Evolutionary conservation across 1,140 invertebrate species (phyloP), one percentile per base, ranked within the genome.

Genomic region (Drosophila subobscura): DNA sequence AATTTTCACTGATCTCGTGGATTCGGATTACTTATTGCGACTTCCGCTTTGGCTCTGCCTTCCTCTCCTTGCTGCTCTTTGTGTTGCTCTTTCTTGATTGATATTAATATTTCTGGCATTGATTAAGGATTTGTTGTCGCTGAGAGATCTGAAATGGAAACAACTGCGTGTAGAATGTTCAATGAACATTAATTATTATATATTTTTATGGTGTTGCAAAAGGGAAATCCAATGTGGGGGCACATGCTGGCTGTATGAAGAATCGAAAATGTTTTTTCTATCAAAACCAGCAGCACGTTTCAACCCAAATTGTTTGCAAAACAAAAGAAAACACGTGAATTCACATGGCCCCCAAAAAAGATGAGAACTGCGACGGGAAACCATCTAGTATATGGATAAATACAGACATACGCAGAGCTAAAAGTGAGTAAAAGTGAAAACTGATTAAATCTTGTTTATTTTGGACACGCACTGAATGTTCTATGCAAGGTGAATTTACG

Each of bases 401-500:
- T 20, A 25, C 10, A 2, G 27, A 29, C 16, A 47, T 46, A 40
- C 3, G 5, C 2, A 2, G 8, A 2, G 16, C 10, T 8, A 14
- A 64, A 56, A 64, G 5, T 29, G 50, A 49, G 41, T 56, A n/a
- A n/a, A n/a, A n/a, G 41, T 56, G 45, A 68, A 67, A 68, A 68
- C 66, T 68, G 63, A 68, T 55, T 68, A 7, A 20, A 68, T 47
- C 63, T 68, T 68, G 66, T 68, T 68, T 67, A 49, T 68, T 56
- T 68, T 64, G 64, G 66, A 68, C 66, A 68, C 10, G n/a, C 44
- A 27, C 23, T 12, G 65, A 20, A 33, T 55, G 42, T 55, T n/a
- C n/a, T 20, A 20, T 20, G 16, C 16, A 20, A 20, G 16, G 16
- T 20, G 16, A 20, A 20, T 20, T 20, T 20, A 20, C 16, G 16